Evolutionary conservation across 1,140 invertebrate species (phyloP).

Genomic region (Galendromus occidentalis): DNA sequence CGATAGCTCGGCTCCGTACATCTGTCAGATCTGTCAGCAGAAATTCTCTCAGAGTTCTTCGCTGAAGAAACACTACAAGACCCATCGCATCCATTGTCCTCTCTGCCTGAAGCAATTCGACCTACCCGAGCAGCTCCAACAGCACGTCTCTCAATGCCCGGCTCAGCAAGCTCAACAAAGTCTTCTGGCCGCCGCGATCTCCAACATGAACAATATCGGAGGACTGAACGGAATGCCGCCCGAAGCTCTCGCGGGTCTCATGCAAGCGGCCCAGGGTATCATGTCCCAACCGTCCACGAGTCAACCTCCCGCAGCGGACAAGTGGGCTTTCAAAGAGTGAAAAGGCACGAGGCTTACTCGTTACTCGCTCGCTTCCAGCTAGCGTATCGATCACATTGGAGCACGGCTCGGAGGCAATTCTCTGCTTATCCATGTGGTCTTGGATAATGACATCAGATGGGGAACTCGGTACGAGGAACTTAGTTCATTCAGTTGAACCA

Average conservation of each 20-base stretch:
- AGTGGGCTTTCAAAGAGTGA: slow-evolving; percentile 9
- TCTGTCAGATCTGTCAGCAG: slow-evolving; percentile 9
- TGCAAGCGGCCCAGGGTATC: slow-evolving; percentile 5
- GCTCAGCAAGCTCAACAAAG: slow-evolving; percentile 4
- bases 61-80: slow-evolving; percentile 10
- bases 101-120: slow-evolving; percentile 3
- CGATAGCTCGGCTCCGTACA: background rate
- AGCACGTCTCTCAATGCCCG: background rate
- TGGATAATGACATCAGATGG: too few species aligned
- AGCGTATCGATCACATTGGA: too few species aligned
- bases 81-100: background rate
- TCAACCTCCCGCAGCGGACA: background rate
- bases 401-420: too few species aligned
- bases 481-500: too few species aligned
- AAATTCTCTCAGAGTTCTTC: slow-evolving; percentile 9
- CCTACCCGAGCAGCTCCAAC: background rate
- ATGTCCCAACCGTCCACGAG: background rate
- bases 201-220: background rate
- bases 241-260: background rate
- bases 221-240: background rate
- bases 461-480: too few species aligned
- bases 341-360: too few species aligned
- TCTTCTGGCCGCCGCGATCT: background rate
- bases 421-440: too few species aligned
- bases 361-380: too few species aligned